Conservation (phyloP, 1,140 invertebrate genomes). For the Nasonia giraulti region DNA sequence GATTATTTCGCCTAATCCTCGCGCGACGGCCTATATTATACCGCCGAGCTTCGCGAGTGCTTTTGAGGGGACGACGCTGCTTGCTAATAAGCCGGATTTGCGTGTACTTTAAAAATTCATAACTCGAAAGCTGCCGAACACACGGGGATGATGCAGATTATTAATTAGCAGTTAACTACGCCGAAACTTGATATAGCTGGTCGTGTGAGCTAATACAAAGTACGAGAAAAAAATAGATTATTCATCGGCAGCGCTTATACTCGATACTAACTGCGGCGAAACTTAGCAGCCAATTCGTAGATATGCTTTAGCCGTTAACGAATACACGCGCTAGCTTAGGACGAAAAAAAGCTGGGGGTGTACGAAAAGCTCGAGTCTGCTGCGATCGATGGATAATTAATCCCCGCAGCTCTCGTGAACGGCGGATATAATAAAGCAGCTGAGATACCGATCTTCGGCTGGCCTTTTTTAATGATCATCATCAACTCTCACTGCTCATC, state of each 20-base stretch:
- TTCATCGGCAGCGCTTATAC: too few species aligned
- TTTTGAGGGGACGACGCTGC: not conserved
- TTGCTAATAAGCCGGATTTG: not conserved
- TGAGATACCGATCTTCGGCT: slow-evolving; percentile 27
- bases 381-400: not conserved
- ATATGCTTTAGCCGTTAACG: too few species aligned
- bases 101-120: slow-evolving; percentile 47
- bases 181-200: not conserved
- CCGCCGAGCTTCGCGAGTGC: too few species aligned
- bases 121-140: not conserved
- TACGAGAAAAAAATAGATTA: too few species aligned
- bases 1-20: slow-evolving; percentile 20
- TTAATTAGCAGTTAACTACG: not conserved
- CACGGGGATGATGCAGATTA: slow-evolving; percentile 4
- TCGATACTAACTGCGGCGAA: too few species aligned
- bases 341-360: too few species aligned
- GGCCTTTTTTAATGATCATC: slow-evolving; percentile 35
- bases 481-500: not conserved
- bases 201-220: too few species aligned
- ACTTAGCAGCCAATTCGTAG: too few species aligned
- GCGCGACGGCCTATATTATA: not conserved
- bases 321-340: too few species aligned
- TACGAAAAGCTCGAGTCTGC: not conserved
- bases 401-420: not conserved
- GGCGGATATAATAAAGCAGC: not conserved